Percentiles rank a stretch among this genome's conserved stretches.
Conservation (phyloP, 2,888 invertebrate genomes). For the Dyspetes luteomarginatus region DNA sequence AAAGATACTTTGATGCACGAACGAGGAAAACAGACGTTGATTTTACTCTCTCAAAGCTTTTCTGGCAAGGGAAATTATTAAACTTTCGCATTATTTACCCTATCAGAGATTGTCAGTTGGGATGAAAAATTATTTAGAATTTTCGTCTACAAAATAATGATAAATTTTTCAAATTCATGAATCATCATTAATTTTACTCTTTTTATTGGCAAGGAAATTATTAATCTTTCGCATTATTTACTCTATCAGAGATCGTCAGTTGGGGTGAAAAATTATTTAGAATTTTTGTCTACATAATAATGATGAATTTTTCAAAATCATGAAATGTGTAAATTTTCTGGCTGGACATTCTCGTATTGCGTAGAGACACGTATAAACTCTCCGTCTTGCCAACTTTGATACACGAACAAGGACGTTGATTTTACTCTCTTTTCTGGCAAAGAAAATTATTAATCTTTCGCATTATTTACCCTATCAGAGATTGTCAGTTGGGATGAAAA, state of each 20-base stretch:
- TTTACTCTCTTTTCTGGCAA: not conserved
- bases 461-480: not conserved
- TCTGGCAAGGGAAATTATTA: not conserved
- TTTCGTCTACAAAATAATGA: too few relatives aligned
- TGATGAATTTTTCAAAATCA: conserved; percentile 57
- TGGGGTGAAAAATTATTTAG: not conserved
- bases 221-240: too few relatives aligned
- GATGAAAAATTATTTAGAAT: not conserved
- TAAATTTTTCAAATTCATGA: conserved; percentile 58
- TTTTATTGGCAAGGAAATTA: too few relatives aligned
- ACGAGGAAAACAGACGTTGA: conserved; percentile 51
- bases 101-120: not conserved
- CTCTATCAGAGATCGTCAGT: not conserved
- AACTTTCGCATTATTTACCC: too few relatives aligned
- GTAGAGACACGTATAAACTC: too few relatives aligned
- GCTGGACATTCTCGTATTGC: not conserved
- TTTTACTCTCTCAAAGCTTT: conserved; percentile 32
- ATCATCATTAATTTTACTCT: too few relatives aligned
- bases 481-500: not conserved
- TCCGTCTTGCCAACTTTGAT: too few relatives aligned
- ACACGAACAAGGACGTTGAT: not conserved
- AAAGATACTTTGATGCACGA: conserved; percentile 29
- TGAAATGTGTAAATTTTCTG: too few relatives aligned
- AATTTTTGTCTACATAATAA: too few relatives aligned
- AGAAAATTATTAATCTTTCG: not conserved